A percentile compares a stretch with the other conserved stretches of the same genome.
These are phyloP conservation scores for Ooceraea biroi DNA, from an alignment of 1,140 invertebrate genomes.

Conservation along the genomic window DNA sequence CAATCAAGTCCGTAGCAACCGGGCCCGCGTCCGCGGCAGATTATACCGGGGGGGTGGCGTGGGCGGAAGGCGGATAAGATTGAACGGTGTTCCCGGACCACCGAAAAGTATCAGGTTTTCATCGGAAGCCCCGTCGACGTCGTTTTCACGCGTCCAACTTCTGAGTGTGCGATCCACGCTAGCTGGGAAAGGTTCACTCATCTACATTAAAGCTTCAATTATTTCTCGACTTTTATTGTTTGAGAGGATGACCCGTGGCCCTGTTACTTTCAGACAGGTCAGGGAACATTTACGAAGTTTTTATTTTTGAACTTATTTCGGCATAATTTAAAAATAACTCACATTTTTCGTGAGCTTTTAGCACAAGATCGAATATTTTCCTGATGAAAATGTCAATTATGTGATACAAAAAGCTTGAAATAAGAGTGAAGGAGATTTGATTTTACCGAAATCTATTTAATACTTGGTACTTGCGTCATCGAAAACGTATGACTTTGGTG, in stretches of 20 bases:
- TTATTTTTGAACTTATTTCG: background rate
- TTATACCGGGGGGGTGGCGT: background rate
- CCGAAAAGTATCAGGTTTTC: slow-evolving; percentile 52
- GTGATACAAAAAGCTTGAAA: too few species aligned
- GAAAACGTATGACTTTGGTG: slow-evolving; percentile 41
- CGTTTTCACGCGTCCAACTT: slow-evolving; percentile 5
- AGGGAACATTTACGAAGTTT: background rate
- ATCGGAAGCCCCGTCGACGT: background rate
- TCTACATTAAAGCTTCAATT: background rate
- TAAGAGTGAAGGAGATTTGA: too few species aligned
- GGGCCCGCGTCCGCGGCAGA: slow-evolving; percentile 29
- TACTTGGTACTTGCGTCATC: slow-evolving; percentile 38
- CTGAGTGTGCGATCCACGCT: background rate
- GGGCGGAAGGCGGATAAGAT: slow-evolving; percentile 11
- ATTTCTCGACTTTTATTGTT: background rate
- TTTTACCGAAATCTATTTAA: slow-evolving; percentile 36
- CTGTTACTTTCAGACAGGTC: too few species aligned
- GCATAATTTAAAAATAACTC: slow-evolving; percentile 8
- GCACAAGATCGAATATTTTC: too few species aligned
- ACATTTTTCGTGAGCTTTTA: too few species aligned
- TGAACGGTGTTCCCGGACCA: slow-evolving; percentile 6
- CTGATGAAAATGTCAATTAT: too few species aligned
- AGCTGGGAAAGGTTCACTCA: background rate
- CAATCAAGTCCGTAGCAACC: slow-evolving; percentile 45
- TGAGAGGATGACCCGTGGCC: background rate